Evolutionary conservation across 2,888 invertebrate species (phyloP).

Genomic region (Spialia ferax): DNA sequence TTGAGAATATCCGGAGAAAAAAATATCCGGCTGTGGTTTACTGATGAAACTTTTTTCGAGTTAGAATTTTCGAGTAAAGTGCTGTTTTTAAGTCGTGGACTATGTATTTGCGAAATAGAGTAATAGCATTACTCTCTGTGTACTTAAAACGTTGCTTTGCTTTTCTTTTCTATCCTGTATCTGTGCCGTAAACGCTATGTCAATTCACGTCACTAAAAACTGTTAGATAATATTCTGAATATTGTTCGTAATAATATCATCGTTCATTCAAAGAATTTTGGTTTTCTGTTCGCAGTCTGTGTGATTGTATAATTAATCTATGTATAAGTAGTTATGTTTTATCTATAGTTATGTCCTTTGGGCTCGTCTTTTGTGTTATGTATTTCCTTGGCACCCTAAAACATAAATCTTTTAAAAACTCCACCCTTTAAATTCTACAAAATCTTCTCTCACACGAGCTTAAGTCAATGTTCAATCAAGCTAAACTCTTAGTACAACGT

Average conservation of each 20-base stretch:
- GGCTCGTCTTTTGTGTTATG: too few relatives aligned
- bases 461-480: slow-evolving; percentile 4
- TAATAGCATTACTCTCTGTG: neutral
- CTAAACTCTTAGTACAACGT: neutral
- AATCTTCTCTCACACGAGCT: neutral
- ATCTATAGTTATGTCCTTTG: too few relatives aligned
- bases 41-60: slow-evolving; percentile 5
- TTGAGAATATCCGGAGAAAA: slow-evolving; percentile 2
- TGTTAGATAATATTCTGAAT: too few relatives aligned
- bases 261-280: too few relatives aligned
- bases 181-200: neutral
- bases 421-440: neutral
- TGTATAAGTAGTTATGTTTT: too few relatives aligned
- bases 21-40: neutral
- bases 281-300: too few relatives aligned
- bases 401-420: neutral
- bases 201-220: neutral
- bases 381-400: too few relatives aligned
- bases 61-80: neutral
- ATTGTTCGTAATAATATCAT: too few relatives aligned
- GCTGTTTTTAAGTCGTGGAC: neutral
- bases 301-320: too few relatives aligned
- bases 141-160: neutral
- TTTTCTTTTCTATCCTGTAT: too few relatives aligned
- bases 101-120: neutral